phyloP scores from a whole-genome alignment of 2,888 invertebrate species.

The Ophion obscuratus region DNA sequence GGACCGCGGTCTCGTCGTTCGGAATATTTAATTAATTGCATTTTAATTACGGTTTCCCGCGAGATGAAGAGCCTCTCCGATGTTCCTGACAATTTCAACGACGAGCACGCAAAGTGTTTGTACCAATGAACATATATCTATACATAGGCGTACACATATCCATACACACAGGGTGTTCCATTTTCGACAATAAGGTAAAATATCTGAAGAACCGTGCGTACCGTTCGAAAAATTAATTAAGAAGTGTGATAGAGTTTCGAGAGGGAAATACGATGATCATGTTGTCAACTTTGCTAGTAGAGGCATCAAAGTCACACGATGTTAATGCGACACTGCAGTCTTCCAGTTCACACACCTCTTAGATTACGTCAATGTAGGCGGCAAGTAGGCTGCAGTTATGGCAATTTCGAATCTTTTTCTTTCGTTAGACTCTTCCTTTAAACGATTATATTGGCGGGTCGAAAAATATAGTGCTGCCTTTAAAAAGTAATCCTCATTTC shows the following conservation, averaged over 20 bases:
- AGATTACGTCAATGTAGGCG: background rate
- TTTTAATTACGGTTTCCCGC: constrained; percentile 42
- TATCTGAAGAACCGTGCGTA: background rate
- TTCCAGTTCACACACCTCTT: too few relatives aligned
- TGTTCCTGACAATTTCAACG: constrained; percentile 29
- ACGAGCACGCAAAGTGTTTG: constrained; percentile 10
- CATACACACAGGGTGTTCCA: background rate
- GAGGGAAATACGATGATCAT: background rate
- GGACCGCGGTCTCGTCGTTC: constrained; percentile 1
- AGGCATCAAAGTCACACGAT: background rate
- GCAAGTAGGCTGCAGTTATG: background rate
- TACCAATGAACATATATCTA: background rate
- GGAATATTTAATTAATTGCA: constrained; percentile 54
- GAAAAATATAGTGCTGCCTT: background rate
- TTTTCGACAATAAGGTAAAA: background rate
- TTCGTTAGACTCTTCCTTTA: background rate
- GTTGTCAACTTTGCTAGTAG: too few relatives aligned
- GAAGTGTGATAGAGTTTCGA: background rate
- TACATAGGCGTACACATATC: too few relatives aligned
- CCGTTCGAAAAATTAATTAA: background rate
- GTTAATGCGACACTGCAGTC: too few relatives aligned
- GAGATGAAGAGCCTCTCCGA: constrained; percentile 2
- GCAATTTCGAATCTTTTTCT: background rate
- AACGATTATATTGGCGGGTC: background rate
- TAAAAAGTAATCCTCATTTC: too few relatives aligned